Evolutionary conservation across 2,797 vertebrate genomes (phyloP).

Genomic region (Tragelaphus oryx): DNA sequence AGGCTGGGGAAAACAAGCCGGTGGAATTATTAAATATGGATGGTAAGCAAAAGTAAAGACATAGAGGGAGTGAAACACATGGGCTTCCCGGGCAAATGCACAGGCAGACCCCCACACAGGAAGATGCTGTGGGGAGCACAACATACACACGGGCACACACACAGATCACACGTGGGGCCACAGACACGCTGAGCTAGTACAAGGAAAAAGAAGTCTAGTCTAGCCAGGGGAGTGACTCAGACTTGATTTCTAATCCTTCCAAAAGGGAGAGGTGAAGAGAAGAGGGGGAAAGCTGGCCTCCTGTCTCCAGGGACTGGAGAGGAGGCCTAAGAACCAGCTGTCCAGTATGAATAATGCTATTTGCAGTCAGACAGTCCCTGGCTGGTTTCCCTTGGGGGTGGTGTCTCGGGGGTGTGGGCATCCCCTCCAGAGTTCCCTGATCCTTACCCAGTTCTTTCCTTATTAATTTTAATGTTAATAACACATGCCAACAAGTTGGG

Average conservation of each 20-base stretch:
- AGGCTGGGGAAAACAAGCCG: slow-evolving; percentile 30
- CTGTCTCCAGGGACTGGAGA: slow-evolving; percentile 10
- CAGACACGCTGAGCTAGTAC: background rate
- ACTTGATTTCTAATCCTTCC: slow-evolving; percentile 48
- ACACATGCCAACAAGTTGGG: background rate
- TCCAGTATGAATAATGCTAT: slow-evolving; percentile 38
- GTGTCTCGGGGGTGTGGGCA: background rate
- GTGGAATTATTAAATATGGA: slow-evolving; percentile 33
- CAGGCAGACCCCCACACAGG: background rate
- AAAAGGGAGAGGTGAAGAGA: slow-evolving; percentile 38
- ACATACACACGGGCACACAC: background rate
- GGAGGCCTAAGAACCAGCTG: background rate
- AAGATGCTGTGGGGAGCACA: background rate
- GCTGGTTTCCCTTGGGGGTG: background rate
- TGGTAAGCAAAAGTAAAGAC: slow-evolving; percentile 21
- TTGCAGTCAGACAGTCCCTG: slow-evolving; percentile 24
- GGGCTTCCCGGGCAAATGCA: background rate
- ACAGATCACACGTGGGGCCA: background rate
- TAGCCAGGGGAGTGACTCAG: slow-evolving; percentile 42
- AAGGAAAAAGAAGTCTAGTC: background rate
- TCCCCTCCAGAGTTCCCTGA: background rate
- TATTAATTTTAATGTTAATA: slow-evolving; percentile 4
- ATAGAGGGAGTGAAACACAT: background rate
- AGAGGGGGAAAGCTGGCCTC: slow-evolving; percentile 15
- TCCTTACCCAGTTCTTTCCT: background rate